These are phyloP conservation scores for Sitta carolinensis DNA, from an alignment of 2,797 vertebrate genomes.

Conservation along the genomic window DNA sequence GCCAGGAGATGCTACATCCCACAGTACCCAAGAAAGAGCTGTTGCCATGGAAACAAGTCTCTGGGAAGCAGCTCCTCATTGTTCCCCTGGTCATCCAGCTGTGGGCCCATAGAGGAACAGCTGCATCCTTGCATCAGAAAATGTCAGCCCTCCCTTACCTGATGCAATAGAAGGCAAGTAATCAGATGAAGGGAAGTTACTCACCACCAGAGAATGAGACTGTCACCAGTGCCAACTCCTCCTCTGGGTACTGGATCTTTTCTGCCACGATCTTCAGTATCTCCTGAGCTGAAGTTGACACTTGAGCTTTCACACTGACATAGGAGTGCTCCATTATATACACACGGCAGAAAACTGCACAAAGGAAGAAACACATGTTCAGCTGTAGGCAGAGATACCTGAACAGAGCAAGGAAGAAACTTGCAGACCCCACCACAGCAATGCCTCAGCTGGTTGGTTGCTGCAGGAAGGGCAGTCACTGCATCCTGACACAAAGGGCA, in stretches of 20 bases:
- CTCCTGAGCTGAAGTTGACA: constrained; percentile 83
- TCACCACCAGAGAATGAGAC: constrained; percentile 89
- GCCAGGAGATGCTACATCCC: constrained; percentile 46
- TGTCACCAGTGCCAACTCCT: constrained; percentile 86
- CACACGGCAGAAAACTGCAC: constrained; percentile 89
- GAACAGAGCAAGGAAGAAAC: neutral
- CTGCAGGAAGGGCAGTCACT: neutral
- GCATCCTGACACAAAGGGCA: neutral
- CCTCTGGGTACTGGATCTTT: constrained; percentile 85
- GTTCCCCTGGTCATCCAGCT: constrained; percentile 74
- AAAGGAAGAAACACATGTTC: constrained; percentile 4
- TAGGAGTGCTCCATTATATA: constrained; percentile 92
- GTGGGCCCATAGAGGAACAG: constrained; percentile 31
- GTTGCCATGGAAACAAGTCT: constrained; percentile 78
- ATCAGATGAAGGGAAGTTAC: constrained; percentile 19
- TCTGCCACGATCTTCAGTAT: constrained; percentile 88
- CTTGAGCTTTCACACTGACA: constrained; percentile 86
- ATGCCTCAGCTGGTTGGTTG: neutral
- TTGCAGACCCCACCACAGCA: neutral
- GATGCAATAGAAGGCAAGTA: neutral
- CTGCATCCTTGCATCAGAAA: constrained; percentile 29
- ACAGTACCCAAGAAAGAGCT: constrained; percentile 43
- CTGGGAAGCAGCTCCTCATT: constrained; percentile 66
- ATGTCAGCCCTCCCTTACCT: neutral
- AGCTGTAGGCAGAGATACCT: neutral